Evolutionary conservation across 2,888 invertebrate genomes (phyloP).

Genomic region (Eristalis tenax): DNA sequence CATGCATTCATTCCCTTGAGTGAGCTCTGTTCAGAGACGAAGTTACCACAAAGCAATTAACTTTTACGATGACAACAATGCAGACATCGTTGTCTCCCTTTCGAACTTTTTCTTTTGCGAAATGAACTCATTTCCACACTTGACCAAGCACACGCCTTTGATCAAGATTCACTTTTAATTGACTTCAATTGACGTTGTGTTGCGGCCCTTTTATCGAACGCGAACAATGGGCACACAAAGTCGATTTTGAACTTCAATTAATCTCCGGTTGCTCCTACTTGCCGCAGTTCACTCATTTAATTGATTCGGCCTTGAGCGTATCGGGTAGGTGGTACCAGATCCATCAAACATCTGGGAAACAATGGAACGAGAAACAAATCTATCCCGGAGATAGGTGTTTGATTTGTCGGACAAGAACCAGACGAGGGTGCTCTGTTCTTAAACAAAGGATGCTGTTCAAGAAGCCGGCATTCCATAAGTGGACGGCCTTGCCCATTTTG

Average conservation of each 20-base stretch:
- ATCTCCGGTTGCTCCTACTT: neutral
- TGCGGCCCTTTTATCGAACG: slow-evolving; percentile 39
- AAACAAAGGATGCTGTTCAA: neutral
- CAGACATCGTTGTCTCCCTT: neutral
- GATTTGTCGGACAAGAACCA: neutral
- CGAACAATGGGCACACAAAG: slow-evolving; percentile 7
- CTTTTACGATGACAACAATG: neutral
- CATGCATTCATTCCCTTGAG: too few relatives aligned
- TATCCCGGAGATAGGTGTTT: slow-evolving; percentile 20
- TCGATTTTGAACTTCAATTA: neutral
- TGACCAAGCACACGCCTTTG: slow-evolving; percentile 31
- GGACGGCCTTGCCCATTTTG: slow-evolving; percentile 14
- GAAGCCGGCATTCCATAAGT: slow-evolving; percentile 2
- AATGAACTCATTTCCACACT: slow-evolving; percentile 17
- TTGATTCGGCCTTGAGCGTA: neutral
- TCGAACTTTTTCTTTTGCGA: neutral
- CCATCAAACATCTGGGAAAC: neutral
- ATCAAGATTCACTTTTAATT: slow-evolving; percentile 40
- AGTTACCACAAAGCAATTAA: slow-evolving; percentile 15
- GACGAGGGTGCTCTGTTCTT: neutral
- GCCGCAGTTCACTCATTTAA: neutral
- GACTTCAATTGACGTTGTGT: slow-evolving; percentile 31
- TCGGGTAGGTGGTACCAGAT: neutral
- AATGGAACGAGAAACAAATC: neutral
- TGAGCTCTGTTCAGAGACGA: too few relatives aligned